These are phyloP conservation scores for Xenentodon cancila DNA, from an alignment of 2,797 vertebrate species.

Conservation along the genomic window DNA sequence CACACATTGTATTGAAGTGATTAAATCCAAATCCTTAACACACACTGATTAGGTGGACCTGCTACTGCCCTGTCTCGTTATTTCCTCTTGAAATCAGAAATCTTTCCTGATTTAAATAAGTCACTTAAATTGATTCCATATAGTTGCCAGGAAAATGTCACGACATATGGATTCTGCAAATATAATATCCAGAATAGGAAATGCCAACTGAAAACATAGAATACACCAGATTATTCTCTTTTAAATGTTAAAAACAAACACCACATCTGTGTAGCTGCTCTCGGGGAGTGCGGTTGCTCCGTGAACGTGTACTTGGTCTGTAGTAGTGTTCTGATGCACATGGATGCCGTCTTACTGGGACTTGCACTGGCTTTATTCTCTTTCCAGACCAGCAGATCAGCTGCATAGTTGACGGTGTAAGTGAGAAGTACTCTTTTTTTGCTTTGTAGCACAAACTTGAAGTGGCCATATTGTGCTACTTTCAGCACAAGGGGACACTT, in stretches of 20 bases:
- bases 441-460: no score
- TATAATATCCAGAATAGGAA: background rate
- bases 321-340: background rate
- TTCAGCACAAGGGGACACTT: no score
- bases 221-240: no score
- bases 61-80: background rate
- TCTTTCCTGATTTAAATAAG: background rate
- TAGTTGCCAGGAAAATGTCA: background rate
- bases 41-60: slow-evolving; percentile 11
- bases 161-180: background rate
- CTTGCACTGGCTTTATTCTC: no score
- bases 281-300: no score
- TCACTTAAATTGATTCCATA: slow-evolving; percentile 3
- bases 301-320: background rate
- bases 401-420: no score
- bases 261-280: no score
- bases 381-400: no score
- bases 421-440: no score
- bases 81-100: slow-evolving; percentile 9
- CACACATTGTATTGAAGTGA: slow-evolving; percentile 3
- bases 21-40: slow-evolving; percentile 12
- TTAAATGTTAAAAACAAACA: no score
- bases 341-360: background rate
- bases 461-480: no score
- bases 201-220: background rate